These are phyloP conservation scores for Folsomia candida DNA, from an alignment of 2,888 invertebrate genomes.

Conservation along the genomic window DNA sequence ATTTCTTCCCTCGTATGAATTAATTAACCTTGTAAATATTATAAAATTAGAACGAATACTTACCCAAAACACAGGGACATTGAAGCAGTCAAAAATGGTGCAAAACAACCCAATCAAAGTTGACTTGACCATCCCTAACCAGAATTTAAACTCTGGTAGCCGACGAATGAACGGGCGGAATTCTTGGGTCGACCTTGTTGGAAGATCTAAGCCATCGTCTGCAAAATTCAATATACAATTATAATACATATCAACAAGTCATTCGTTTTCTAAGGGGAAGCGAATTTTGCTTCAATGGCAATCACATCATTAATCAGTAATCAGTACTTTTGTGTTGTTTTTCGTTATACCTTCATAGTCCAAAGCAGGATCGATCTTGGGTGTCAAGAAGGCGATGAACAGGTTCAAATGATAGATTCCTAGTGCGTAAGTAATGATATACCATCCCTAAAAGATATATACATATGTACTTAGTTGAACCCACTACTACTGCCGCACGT, in stretches of 20 bases:
- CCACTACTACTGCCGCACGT: not conserved
- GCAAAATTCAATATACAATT: conserved; percentile 24
- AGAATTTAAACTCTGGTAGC: conserved; percentile 99
- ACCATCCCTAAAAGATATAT: conserved; percentile 96
- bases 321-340: not conserved
- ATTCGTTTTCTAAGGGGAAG: not conserved
- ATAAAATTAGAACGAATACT: too few species aligned
- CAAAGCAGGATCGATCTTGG: conserved; percentile 97
- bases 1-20: too few species aligned
- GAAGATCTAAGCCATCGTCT: conserved; percentile 89
- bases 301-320: conserved; percentile 42
- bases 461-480: not conserved
- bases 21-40: too few species aligned
- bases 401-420: conserved; percentile 99
- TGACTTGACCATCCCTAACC: conserved; percentile 95
- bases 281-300: not conserved
- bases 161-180: conserved; percentile 95
- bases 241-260: not conserved
- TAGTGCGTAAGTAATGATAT: conserved; percentile 97
- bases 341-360: conserved; percentile 76
- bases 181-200: conserved; percentile 82
- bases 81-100: conserved; percentile 96
- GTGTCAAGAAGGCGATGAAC: conserved; percentile 99
- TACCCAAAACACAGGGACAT: conserved; percentile 99
- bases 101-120: conserved; percentile 84